These are phyloP conservation scores for Lycorma delicatula DNA, from an alignment of 1,140 invertebrate genomes.

Conservation along the genomic window DNA sequence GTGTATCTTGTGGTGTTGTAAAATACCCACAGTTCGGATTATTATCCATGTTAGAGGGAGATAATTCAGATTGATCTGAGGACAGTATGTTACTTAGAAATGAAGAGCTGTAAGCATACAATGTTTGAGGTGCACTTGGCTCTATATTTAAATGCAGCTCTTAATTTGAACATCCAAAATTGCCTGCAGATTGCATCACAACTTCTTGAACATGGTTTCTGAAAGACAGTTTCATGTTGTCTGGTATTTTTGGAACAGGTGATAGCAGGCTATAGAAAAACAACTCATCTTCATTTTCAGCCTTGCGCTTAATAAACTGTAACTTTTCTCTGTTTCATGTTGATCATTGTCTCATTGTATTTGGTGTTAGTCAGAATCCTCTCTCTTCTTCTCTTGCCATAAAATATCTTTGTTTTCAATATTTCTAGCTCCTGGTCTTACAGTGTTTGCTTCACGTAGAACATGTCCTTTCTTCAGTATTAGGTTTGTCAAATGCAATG, in stretches of 20 bases:
- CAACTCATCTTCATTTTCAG: conserved; percentile 12
- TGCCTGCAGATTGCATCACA: conserved; percentile 14
- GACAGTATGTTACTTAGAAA: not conserved
- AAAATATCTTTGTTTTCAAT: too few relatives aligned
- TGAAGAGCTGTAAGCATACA: not conserved
- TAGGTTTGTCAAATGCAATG: too few relatives aligned
- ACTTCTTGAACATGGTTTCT: conserved; percentile 13
- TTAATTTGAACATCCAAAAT: not conserved
- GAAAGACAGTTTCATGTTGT: conserved; percentile 8
- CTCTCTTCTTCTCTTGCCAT: too few relatives aligned
- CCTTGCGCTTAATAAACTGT: not conserved
- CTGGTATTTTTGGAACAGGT: conserved; percentile 9
- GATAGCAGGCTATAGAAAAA: conserved; percentile 13
- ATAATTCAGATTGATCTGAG: not conserved
- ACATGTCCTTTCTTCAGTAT: too few relatives aligned
- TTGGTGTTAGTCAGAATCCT: too few relatives aligned
- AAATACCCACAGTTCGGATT: not conserved
- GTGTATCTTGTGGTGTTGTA: not conserved
- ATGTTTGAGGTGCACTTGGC: not conserved
- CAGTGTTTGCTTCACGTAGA: too few relatives aligned
- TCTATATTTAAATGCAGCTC: not conserved
- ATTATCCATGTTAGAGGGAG: not conserved
- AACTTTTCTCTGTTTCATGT: conserved; percentile 9
- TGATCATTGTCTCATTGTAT: conserved; percentile 12
- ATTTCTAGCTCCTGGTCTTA: too few relatives aligned